Evolutionary conservation across 2,113 vertebrate genomes (phyloP).

Genomic region (Erpornis zantholeuca): DNA sequence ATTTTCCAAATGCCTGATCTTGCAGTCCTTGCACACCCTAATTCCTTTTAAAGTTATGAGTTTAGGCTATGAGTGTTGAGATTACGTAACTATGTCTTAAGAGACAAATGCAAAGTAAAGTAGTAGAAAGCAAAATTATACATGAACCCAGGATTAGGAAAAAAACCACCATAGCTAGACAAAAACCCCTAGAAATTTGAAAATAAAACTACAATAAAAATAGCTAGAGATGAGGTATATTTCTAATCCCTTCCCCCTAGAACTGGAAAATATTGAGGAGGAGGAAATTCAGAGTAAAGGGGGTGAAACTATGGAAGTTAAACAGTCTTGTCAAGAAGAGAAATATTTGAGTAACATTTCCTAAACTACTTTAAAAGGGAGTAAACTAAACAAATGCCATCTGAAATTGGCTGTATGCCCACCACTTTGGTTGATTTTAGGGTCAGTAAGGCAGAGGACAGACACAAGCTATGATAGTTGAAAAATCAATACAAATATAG

Average conservation of each 20-base stretch:
- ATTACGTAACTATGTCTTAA: neutral
- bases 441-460: constrained; percentile 25
- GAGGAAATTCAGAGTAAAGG: constrained; percentile 57
- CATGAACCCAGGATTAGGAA: neutral
- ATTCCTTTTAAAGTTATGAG: neutral
- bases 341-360: constrained; percentile 64
- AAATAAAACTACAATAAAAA: neutral
- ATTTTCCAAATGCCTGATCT: neutral
- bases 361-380: constrained; percentile 56
- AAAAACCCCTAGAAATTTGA: neutral
- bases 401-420: constrained; percentile 32
- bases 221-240: neutral
- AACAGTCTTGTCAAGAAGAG: constrained; percentile 39
- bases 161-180: neutral
- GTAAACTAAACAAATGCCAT: constrained; percentile 57
- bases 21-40: neutral
- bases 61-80: neutral
- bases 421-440: constrained; percentile 26
- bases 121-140: neutral
- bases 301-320: constrained; percentile 42
- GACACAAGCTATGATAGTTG: neutral
- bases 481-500: constrained; percentile 26
- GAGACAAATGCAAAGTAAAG: neutral
- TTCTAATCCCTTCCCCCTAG: constrained; percentile 41
- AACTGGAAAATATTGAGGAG: constrained; percentile 36